phyloP scores from a whole-genome alignment of 2,888 invertebrate genomes.

The Conomelus anceps region DNA sequence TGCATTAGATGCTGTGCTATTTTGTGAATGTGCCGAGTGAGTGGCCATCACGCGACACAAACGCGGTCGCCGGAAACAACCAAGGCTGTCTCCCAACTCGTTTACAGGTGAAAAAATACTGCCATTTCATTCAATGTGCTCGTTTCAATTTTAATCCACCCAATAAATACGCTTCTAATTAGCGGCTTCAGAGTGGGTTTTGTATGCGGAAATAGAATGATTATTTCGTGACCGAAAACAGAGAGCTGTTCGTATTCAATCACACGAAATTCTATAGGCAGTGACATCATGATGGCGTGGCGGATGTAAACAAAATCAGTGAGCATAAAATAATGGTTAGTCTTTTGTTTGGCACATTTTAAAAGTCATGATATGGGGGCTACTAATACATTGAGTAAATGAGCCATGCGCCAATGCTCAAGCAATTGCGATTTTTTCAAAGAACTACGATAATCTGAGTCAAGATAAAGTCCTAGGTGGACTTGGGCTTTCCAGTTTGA shows the following conservation, averaged over 20 bases:
- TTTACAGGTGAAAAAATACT: neutral
- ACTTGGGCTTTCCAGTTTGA: too few relatives aligned
- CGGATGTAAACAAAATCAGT: neutral
- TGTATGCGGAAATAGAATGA: neutral
- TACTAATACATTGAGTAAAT: neutral
- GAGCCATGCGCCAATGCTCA: neutral
- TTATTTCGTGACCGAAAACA: neutral
- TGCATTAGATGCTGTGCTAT: neutral
- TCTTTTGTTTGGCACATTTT: neutral
- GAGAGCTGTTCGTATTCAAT: neutral
- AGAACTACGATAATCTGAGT: too few relatives aligned
- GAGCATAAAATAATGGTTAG: neutral
- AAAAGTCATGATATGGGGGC: neutral
- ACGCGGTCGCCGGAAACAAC: neutral
- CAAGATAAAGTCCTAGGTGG: too few relatives aligned
- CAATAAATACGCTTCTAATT: neutral
- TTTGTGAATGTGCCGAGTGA: neutral
- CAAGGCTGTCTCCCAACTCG: neutral
- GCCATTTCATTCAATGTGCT: neutral
- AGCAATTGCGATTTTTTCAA: neutral
- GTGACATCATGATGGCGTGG: neutral
- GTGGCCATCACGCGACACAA: neutral
- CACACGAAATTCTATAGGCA: neutral
- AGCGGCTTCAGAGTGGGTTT: neutral
- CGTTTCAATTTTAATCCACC: neutral